A percentile compares a stretch with the other conserved stretches of the same genome.
Conservation (phyloP, 37 sponge, comb jelly and placozoan genomes). For the Halichondria panicea region DNA sequence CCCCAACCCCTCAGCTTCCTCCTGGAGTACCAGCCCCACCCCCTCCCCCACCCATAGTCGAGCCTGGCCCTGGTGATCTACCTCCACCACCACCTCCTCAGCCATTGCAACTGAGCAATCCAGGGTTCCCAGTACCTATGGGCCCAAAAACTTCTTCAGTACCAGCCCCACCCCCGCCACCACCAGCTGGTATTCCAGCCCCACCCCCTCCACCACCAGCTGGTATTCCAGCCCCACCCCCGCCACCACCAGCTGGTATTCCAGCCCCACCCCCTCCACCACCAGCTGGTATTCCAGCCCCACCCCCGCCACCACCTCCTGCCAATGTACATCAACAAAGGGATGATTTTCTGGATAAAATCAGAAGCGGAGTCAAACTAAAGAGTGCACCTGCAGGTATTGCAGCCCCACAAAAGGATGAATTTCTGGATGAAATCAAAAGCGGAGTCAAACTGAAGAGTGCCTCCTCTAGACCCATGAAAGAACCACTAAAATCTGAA, state of each 20-base stretch:
- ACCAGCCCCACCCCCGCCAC: neutral
- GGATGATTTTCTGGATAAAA: slow-evolving; percentile 53
- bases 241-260: neutral
- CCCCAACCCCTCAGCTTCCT: slow-evolving; percentile 1
- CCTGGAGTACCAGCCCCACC: neutral
- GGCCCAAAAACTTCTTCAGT: neutral
- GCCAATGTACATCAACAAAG: neutral
- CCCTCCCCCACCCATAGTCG: slow-evolving; percentile 36
- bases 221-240: neutral
- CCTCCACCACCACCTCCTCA: slow-evolving; percentile 43
- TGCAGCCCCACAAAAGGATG: slow-evolving; percentile 35
- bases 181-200: neutral
- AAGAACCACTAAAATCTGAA: neutral
- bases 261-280: neutral
- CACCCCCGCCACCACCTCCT: slow-evolving; percentile 13
- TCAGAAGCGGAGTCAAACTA: slow-evolving; percentile 39
- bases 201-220: slow-evolving; percentile 7
- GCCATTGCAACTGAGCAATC: too few relatives aligned
- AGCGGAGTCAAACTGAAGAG: slow-evolving; percentile 35
- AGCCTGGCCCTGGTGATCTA: neutral
- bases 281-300: neutral
- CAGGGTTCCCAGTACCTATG: neutral
- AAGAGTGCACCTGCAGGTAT: too few relatives aligned
- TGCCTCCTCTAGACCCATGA: neutral
- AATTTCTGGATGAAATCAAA: slow-evolving; percentile 57